Evolutionary conservation across 1,140 invertebrate genomes (phyloP).

Genomic region (Carcinoscorpius rotundicauda): DNA sequence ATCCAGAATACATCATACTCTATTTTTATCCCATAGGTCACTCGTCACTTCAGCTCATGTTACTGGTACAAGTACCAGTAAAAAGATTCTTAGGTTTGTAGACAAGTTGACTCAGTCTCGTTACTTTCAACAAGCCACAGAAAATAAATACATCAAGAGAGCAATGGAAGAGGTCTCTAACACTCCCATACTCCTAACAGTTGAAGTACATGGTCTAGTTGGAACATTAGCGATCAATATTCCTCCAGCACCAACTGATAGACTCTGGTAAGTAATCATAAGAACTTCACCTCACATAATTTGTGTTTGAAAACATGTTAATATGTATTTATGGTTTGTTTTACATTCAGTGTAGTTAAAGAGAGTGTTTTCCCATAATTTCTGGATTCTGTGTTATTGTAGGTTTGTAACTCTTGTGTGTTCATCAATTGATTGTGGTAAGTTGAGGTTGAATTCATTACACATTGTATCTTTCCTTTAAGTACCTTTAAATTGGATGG

Average conservation of each 20-base stretch:
- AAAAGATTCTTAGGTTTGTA: conserved; percentile 42
- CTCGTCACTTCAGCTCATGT: not conserved
- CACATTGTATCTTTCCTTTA: too few relatives aligned
- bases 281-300: not conserved
- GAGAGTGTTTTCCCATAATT: too few relatives aligned
- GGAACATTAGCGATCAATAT: conserved; percentile 76
- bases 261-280: conserved; percentile 55
- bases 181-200: conserved; percentile 74
- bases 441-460: too few relatives aligned
- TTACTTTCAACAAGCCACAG: conserved; percentile 65
- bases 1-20: not conserved
- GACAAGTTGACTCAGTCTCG: conserved; percentile 80
- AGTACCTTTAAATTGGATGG: too few relatives aligned
- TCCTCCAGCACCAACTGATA: conserved; percentile 81
- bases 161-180: conserved; percentile 58
- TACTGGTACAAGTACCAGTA: conserved; percentile 6
- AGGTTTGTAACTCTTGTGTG: too few relatives aligned
- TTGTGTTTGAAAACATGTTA: not conserved
- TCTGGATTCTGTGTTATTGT: too few relatives aligned
- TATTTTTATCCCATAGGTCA: not conserved
- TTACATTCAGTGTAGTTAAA: not conserved
- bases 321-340: not conserved
- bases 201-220: conserved; percentile 68
- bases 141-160: conserved; percentile 41
- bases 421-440: too few relatives aligned